Evolutionary conservation across 2,113 vertebrate species (phyloP), one percentile per base, ranked within the genome.

Genomic region (Gnathonemus echidnorhynchus): DNA sequence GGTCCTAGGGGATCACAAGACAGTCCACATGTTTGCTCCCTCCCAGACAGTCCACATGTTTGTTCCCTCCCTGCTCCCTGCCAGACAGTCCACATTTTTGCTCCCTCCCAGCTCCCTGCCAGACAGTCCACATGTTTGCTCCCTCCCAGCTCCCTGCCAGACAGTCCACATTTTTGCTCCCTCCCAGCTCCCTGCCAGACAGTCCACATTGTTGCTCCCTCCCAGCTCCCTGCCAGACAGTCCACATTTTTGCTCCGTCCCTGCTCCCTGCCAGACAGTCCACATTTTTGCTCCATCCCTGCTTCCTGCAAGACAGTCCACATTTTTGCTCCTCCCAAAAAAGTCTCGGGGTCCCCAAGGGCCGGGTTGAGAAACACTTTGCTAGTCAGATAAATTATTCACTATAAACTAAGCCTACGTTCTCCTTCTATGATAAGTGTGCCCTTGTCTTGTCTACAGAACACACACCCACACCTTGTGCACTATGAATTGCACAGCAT

Each of bases 381-480:
- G 88, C 86, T 85, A 53, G 66, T n/a, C 83, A 53, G 74, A 91
- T 91, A 88, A 91, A 91, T 92, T 89, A 92, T 90, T 91, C 90
- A 90, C 90, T 87, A 89, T 90, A 92, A 91, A 90, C 50, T 87
- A 91, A 91, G 39, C 86, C 66, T 90, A 89, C 89, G 53, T 62
- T 89, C 89, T 90, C 77, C 58, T 86, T 91, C 80, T 52, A 46
- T 62, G 83, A 24, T 58, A 56, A 90, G 58, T 50, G 2, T 39
- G 80, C 74, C 89, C 91, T 62, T 21, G 49, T 87, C 88, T 80
- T 17, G 35, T 11, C 31, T 90, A 56, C 49, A 56, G 70, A 66
- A 48, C 10, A 88, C 24, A 89, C 17, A 8, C 35, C 35, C 35
- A 80, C 35, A 42, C 35, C 74, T 53, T 21, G 56, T 42, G 39